Evolutionary conservation across 2,888 invertebrate species (phyloP).

Genomic region (Timema cristinae): DNA sequence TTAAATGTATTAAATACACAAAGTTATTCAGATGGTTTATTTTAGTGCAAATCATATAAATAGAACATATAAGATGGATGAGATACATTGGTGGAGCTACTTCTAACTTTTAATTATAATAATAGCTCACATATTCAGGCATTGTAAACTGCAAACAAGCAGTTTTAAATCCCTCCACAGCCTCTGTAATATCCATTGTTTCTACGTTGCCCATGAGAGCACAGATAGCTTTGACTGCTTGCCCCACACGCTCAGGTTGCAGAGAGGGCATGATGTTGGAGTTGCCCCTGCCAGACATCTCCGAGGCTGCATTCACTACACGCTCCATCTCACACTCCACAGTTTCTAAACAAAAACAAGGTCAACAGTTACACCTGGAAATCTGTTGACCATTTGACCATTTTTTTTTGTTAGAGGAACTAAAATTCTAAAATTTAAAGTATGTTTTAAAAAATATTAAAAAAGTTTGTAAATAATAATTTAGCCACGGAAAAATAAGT

Average conservation of each 20-base stretch:
- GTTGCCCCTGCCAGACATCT: constrained; percentile 49
- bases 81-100: too few relatives aligned
- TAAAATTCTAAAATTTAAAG: too few relatives aligned
- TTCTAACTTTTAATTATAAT: neutral
- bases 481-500: too few relatives aligned
- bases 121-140: constrained; percentile 12
- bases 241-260: constrained; percentile 71
- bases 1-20: constrained; percentile 34
- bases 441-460: too few relatives aligned
- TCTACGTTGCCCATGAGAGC: constrained; percentile 84
- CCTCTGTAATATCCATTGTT: constrained; percentile 78
- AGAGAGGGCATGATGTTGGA: constrained; percentile 44
- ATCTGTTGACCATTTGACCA: too few relatives aligned
- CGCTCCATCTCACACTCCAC: constrained; percentile 77
- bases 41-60: constrained; percentile 26
- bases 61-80: neutral
- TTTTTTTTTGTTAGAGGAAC: too few relatives aligned
- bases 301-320: constrained; percentile 62
- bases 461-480: too few relatives aligned
- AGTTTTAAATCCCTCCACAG: constrained; percentile 61
- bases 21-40: constrained; percentile 30
- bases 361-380: too few relatives aligned
- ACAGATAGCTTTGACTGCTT: constrained; percentile 90
- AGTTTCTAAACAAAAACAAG: constrained; percentile 56
- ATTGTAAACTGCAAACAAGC: constrained; percentile 49